phyloP scores from a whole-genome alignment of 2,113 vertebrate species.

The Zingel zingel region DNA sequence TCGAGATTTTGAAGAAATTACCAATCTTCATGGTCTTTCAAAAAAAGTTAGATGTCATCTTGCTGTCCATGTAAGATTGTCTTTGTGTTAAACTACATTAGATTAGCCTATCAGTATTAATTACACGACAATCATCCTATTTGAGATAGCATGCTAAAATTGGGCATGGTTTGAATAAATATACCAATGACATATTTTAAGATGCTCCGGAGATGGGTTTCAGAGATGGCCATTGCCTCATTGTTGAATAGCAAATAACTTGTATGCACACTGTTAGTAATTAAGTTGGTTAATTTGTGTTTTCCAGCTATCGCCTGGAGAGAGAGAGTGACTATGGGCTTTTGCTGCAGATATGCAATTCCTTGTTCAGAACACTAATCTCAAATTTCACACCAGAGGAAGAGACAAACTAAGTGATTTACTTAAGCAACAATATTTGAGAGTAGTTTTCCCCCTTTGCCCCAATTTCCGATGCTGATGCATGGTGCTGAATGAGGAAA shows the following conservation, averaged over 20 bases:
- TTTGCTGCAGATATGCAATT: not conserved
- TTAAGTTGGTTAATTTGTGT: not conserved
- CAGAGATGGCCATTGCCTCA: not conserved
- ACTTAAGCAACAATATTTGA: not conserved
- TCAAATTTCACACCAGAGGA: not conserved
- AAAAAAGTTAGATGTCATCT: not conserved
- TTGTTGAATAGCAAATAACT: not conserved
- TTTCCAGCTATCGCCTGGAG: not conserved
- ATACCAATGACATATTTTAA: not conserved
- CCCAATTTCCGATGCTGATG: not conserved
- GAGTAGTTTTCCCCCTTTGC: not conserved
- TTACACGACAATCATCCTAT: not conserved
- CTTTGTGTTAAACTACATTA: not conserved
- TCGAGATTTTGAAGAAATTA: not conserved
- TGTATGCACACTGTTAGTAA: not conserved
- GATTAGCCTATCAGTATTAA: not conserved
- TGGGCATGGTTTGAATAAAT: not conserved
- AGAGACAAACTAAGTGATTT: not conserved
- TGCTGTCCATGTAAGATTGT: not conserved
- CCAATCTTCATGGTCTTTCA: not conserved
- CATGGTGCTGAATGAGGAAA: not conserved
- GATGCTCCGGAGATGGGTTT: not conserved
- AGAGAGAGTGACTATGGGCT: not conserved
- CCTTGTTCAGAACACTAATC: not conserved
- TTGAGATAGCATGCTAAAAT: too few relatives aligned